A percentile compares a stretch with the other conserved stretches of the same genome.
These are phyloP conservation scores for Fulmarus glacialis DNA, from an alignment of 2,113 vertebrate genomes.

Conservation along the genomic window DNA sequence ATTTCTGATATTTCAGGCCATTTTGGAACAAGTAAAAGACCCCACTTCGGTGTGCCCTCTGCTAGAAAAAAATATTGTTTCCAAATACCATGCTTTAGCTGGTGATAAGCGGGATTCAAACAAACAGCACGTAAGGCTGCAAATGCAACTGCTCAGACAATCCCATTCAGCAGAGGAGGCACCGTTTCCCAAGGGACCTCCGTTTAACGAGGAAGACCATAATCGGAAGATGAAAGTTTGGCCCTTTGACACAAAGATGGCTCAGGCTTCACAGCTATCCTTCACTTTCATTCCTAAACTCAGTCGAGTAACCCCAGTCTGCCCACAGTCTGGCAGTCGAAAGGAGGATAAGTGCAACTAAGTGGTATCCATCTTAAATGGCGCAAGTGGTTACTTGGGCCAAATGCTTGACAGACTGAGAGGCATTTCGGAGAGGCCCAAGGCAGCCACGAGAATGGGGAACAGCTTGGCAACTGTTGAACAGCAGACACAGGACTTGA, in stretches of 20 bases:
- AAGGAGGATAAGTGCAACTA: not conserved
- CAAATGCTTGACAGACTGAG: not conserved
- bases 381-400: not conserved
- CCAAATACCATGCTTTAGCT: not conserved
- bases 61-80: not conserved
- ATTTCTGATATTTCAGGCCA: constrained; percentile 31
- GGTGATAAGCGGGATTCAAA: not conserved
- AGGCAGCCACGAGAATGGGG: not conserved
- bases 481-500: not conserved
- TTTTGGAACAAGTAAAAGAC: constrained; percentile 40
- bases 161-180: not conserved
- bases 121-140: not conserved
- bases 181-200: not conserved
- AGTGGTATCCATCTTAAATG: not conserved
- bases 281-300: constrained; percentile 17
- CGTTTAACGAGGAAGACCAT: not conserved
- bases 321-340: not conserved
- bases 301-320: not conserved
- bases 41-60: not conserved
- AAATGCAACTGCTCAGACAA: not conserved
- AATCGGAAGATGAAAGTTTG: constrained; percentile 15
- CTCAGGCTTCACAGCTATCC: not conserved
- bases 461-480: not conserved
- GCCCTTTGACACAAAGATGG: not conserved
- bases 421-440: not conserved